Conservation (phyloP, 30 jellyfish, hydroid and myxozoan species). For the Catostylus mosaicus region DNA sequence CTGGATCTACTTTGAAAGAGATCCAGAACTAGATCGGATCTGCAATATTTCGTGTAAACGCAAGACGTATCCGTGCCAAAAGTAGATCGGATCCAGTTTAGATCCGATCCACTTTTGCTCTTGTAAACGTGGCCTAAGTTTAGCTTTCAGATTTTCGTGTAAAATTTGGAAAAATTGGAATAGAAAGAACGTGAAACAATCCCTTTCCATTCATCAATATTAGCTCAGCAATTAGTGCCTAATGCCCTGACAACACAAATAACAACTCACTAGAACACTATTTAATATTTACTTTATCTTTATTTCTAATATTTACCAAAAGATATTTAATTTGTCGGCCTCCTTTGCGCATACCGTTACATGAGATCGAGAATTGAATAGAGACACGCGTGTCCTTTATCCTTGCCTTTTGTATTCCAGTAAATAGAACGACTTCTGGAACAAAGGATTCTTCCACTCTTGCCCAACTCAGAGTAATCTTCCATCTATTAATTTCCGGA, state of each 20-base stretch:
- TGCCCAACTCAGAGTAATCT: not conserved
- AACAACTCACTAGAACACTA: not conserved
- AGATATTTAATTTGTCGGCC: not conserved
- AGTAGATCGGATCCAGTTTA: not conserved
- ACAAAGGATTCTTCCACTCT: slow-evolving; percentile 1
- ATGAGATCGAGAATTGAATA: not conserved
- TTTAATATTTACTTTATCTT: not conserved
- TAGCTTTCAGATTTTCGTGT: not conserved
- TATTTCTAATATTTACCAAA: not conserved
- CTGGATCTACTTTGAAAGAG: too few species aligned
- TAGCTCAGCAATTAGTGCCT: not conserved
- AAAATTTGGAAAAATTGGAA: not conserved
- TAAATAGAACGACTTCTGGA: not conserved
- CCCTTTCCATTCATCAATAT: not conserved
- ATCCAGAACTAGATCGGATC: too few species aligned
- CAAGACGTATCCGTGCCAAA: too few species aligned
- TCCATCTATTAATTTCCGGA: not conserved
- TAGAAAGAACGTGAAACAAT: not conserved
- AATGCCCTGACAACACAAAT: not conserved
- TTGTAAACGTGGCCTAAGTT: not conserved
- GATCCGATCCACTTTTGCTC: not conserved
- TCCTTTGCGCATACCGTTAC: not conserved
- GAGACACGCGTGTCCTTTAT: slow-evolving; percentile 7
- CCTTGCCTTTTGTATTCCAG: not conserved
- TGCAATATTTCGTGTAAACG: too few species aligned